Conservation (phyloP, 2,797 vertebrate genomes). For the Nyctibius grandis region DNA sequence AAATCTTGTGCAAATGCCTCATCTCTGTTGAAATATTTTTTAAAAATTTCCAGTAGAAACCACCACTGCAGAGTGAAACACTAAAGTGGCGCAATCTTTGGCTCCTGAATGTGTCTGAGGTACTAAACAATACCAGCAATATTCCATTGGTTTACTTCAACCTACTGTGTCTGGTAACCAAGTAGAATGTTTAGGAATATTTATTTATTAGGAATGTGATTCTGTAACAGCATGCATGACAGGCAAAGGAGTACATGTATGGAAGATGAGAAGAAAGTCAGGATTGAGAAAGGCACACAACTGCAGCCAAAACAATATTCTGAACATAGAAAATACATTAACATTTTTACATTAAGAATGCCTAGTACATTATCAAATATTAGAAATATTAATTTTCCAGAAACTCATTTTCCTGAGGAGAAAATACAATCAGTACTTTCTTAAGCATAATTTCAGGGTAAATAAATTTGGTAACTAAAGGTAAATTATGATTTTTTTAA, state of each 20-base stretch:
- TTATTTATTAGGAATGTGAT: background rate
- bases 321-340: background rate
- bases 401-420: background rate
- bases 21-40: background rate
- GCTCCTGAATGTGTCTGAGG: background rate
- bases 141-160: background rate
- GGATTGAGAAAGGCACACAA: background rate
- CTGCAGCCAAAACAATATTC: background rate
- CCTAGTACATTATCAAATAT: background rate
- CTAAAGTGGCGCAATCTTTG: background rate
- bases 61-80: background rate
- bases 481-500: background rate
- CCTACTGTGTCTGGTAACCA: background rate
- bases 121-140: background rate
- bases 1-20: background rate
- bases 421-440: background rate
- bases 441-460: background rate
- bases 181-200: background rate
- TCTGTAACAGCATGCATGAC: background rate
- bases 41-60: background rate
- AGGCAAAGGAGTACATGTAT: background rate
- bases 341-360: background rate
- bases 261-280: background rate
- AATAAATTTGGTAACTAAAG: background rate
- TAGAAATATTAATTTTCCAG: background rate